These are phyloP conservation scores for Spodoptera litura DNA, from an alignment of 1,140 invertebrate species.

Conservation along the genomic window DNA sequence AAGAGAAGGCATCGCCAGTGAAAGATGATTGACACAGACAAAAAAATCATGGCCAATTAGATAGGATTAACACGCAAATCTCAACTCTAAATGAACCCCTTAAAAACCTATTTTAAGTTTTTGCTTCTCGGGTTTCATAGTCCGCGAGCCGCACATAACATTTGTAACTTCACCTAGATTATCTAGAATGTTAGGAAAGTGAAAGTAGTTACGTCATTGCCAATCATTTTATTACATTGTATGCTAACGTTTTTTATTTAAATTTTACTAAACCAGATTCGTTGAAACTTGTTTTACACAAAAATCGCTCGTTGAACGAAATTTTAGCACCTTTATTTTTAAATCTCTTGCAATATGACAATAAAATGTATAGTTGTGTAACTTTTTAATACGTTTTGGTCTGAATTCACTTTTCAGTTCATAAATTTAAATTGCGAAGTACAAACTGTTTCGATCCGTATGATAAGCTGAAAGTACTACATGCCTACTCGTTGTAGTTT, in stretches of 20 bases:
- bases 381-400: conserved; percentile 24
- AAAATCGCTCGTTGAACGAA: neutral
- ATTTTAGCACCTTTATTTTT: neutral
- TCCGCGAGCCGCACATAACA: conserved; percentile 1
- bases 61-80: neutral
- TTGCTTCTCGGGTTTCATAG: neutral
- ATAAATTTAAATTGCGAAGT: conserved; percentile 24
- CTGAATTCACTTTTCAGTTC: conserved; percentile 14
- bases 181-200: conserved; percentile 54
- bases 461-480: conserved; percentile 20
- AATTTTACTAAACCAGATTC: conserved; percentile 19
- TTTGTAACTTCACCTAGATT: conserved; percentile 49
- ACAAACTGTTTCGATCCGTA: neutral
- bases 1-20: conserved; percentile 2
- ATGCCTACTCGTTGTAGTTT: conserved; percentile 1
- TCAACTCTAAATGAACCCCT: conserved; percentile 12
- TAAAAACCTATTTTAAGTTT: conserved; percentile 7
- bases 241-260: conserved; percentile 14
- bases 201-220: conserved; percentile 54
- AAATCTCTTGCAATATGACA: neutral
- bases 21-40: conserved; percentile 24
- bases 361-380: conserved; percentile 8
- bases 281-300: neutral
- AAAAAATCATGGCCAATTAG: neutral
- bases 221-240: conserved; percentile 37